These are phyloP conservation scores for Glandiceps talaboti DNA, from an alignment of 53 echinoderm and acorn worm species.

Conservation along the genomic window DNA sequence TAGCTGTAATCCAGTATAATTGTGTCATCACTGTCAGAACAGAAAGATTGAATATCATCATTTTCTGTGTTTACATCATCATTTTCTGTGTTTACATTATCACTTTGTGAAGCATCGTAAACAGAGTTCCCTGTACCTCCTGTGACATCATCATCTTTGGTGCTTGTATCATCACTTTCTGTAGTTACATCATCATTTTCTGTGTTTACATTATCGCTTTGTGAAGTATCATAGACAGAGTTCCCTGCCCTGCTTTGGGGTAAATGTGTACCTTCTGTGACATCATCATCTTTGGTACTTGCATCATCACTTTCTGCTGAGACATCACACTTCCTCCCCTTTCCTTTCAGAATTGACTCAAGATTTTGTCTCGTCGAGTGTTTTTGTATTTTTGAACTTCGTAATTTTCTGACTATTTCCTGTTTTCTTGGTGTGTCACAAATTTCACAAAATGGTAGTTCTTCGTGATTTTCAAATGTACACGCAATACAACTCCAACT, in stretches of 20 bases:
- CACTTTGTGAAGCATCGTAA: background rate
- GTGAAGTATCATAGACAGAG: background rate
- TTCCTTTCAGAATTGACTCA: background rate
- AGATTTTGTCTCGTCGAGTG: constrained; percentile 3
- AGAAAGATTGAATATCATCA: background rate
- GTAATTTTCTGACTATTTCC: constrained; percentile 1
- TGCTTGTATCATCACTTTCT: background rate
- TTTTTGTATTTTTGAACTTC: constrained; percentile 19
- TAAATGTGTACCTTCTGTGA: constrained; percentile 1
- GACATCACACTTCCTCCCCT: no score
- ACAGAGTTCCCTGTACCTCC: background rate
- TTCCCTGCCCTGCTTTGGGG: no score
- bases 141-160: background rate
- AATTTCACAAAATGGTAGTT: constrained; percentile 60
- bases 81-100: background rate
- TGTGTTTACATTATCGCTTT: constrained; percentile 3
- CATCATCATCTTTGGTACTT: constrained; percentile 5
- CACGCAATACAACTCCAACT: constrained; percentile 54
- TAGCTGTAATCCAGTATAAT: no score
- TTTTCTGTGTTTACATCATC: background rate
- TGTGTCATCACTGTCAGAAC: no score
- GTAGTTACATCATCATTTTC: background rate
- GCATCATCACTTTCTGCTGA: constrained; percentile 6
- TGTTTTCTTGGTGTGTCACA: constrained; percentile 31
- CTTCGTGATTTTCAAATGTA: constrained; percentile 53